Base-by-base conservation (phyloP, 2,797 vertebrate species). In the Sebastes itinus region DNA sequence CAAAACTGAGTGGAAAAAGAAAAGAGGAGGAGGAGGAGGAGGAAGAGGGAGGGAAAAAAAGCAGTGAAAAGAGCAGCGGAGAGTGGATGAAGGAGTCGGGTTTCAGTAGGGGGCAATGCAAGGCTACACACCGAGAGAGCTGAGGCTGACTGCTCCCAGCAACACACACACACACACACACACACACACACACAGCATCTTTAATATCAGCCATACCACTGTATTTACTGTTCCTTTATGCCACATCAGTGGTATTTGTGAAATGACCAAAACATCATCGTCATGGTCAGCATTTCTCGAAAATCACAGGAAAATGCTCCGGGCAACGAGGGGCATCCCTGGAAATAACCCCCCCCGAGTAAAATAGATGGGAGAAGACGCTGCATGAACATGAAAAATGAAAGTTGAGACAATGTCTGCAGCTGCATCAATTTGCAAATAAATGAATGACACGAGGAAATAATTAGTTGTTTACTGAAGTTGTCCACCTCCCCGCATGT, bases 21-120 rank as follows among this genome's bases (percentile, higher is more conserved):
- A 46, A 33, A 64, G 32, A 22, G 42, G 58, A 7, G 33, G 52
- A 52, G 12, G 46, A 7, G 10, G 6, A 25, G 12, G 7, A 20
- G 35, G 35, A 38, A 12, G 12, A 13, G 0, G 4, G 12, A 13
- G 35, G 59, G 35, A 6, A 56, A 72, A 23, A 30, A 25, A 60
- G 16, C 22, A 63, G 63, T 54, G 30, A 75, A 22, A 11, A 46
- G 33, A 75, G 78, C 69, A 33, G 78, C 14, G 54, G 63, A 70
- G 78, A 79, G 82, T 52, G 78, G 77, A 72, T 83, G 86, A 12
- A 82, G 89, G 90, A 91, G 83, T 91, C 87, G 82, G 89, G 91
- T 90, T 94, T 95, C 95, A 95, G 94, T 90, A 95, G 95, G 95
- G 95, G 95, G 94, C 95, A 95, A 95, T 95, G 92, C 92, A 86